These are phyloP conservation scores for Neoitamus cyanurus DNA, from an alignment of 2,888 invertebrate genomes.

Conservation along the genomic window DNA sequence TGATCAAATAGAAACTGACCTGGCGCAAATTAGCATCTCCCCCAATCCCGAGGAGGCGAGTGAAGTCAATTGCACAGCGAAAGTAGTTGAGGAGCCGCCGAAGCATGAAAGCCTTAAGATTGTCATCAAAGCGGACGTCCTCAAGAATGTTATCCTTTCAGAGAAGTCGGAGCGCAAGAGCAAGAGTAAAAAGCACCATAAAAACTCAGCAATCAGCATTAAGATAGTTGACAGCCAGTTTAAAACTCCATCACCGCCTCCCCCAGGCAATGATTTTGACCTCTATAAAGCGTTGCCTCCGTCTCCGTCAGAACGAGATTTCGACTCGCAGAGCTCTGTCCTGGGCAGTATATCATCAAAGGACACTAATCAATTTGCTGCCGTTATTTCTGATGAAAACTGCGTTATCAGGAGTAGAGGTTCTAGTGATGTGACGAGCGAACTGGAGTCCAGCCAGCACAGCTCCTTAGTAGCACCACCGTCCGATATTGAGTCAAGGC, in stretches of 20 bases:
- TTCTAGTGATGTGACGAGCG: slow-evolving; percentile 66
- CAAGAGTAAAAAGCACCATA: slow-evolving; percentile 63
- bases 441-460: slow-evolving; percentile 66
- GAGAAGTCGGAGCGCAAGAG: slow-evolving; percentile 57
- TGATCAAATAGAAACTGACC: slow-evolving; percentile 18
- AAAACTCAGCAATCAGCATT: slow-evolving; percentile 57
- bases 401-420: slow-evolving; percentile 66
- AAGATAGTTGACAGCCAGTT: slow-evolving; percentile 59
- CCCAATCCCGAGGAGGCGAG: neutral
- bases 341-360: slow-evolving; percentile 66
- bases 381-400: slow-evolving; percentile 62
- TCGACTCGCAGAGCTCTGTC: slow-evolving; percentile 66
- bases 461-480: slow-evolving; percentile 65
- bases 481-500: slow-evolving; percentile 64
- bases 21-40: slow-evolving; percentile 6
- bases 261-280: slow-evolving; percentile 68
- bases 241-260: slow-evolving; percentile 69
- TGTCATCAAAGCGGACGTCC: slow-evolving; percentile 65
- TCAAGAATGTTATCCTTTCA: slow-evolving; percentile 60
- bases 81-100: neutral
- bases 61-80: neutral
- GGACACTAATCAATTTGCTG: slow-evolving; percentile 58
- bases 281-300: slow-evolving; percentile 69
- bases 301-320: slow-evolving; percentile 67
- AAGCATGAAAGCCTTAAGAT: slow-evolving; percentile 66